Evolutionary conservation across 2,888 invertebrate species (phyloP).

Genomic region (Sericinus montela): DNA sequence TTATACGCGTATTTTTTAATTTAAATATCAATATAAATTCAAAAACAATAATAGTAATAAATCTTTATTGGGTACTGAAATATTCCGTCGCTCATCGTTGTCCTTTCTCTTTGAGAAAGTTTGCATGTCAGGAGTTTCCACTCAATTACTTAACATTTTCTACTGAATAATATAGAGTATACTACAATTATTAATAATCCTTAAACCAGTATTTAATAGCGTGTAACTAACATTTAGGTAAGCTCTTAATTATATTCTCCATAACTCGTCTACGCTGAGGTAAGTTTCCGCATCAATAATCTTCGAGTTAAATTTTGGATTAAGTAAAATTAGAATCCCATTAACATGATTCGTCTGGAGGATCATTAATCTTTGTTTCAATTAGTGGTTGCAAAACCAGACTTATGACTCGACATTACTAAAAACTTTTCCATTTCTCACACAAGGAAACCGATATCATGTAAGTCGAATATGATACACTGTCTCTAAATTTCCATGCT

Average conservation of each 20-base stretch:
- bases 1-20: no score
- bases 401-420: slow-evolving; percentile 1
- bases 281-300: slow-evolving; percentile 1
- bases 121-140: no score
- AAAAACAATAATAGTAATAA: no score
- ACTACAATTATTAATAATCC: no score
- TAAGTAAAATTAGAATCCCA: slow-evolving; percentile 15
- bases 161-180: no score
- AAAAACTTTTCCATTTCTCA: slow-evolving; percentile 52
- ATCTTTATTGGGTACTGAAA: no score
- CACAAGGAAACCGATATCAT: slow-evolving; percentile 29
- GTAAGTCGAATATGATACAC: slow-evolving; percentile 14
- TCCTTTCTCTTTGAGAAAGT: no score
- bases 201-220: no score
- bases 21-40: no score
- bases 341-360: slow-evolving; percentile 12
- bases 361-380: slow-evolving; percentile 18
- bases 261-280: not conserved
- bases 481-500: slow-evolving; percentile 14
- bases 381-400: slow-evolving; percentile 3
- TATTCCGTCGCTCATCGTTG: no score
- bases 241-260: not conserved
- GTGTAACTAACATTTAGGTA: not conserved
- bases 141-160: no score
- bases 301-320: not conserved